Percentiles rank a stretch among this genome's conserved stretches.
phyloP scores from a whole-genome alignment of 2,113 vertebrate species.

The Spheniscus mendiculus region DNA sequence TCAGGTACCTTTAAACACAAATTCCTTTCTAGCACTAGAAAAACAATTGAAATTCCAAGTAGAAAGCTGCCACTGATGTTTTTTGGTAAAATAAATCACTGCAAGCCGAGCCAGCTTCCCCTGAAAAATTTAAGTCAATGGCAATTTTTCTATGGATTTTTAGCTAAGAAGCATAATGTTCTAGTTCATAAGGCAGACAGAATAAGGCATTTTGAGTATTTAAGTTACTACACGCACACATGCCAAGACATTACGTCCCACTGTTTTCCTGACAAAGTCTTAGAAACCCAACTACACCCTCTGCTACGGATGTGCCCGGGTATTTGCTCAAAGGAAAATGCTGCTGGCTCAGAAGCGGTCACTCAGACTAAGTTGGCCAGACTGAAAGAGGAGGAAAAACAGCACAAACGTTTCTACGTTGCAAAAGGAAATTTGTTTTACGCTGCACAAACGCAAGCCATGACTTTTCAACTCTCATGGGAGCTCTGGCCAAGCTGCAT shows the following conservation, averaged over 20 bases:
- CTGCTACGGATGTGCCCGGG: not conserved
- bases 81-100: not conserved
- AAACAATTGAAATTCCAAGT: not conserved
- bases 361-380: not conserved
- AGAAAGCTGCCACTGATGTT: not conserved
- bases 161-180: not conserved
- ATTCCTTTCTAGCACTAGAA: not conserved
- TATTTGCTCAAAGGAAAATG: not conserved
- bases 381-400: not conserved
- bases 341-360: not conserved
- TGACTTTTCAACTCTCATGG: not conserved
- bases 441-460: not conserved
- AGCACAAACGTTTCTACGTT: not conserved
- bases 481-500: not conserved
- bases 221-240: not conserved
- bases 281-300: not conserved
- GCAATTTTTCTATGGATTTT: not conserved
- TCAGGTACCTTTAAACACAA: not conserved
- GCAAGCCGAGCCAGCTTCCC: not conserved
- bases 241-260: not conserved
- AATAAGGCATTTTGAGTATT: not conserved
- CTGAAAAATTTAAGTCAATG: not conserved
- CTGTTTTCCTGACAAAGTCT: not conserved
- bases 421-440: not conserved
- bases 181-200: not conserved